Conservation (phyloP, 2,113 vertebrate genomes). For the Symphodus melops region DNA sequence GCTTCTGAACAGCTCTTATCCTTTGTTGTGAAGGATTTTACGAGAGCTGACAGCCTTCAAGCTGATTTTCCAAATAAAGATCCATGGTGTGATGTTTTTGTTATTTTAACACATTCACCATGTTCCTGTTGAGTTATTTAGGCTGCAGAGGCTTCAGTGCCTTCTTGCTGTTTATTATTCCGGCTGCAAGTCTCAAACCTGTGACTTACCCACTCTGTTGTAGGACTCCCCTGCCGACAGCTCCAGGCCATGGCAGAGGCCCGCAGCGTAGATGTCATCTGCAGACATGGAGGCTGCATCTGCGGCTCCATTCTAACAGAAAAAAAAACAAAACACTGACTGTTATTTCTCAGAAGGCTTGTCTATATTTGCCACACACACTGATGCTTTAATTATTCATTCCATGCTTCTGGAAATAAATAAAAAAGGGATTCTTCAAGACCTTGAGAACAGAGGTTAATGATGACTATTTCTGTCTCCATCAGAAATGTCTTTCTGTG, state of each 20-base stretch:
- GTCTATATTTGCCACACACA: neutral
- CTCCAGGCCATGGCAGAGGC: constrained; percentile 83
- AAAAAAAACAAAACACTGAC: constrained; percentile 10
- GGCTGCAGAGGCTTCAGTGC: neutral
- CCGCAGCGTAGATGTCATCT: constrained; percentile 84
- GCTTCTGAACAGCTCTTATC: no score
- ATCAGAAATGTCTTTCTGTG: no score
- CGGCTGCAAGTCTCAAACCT: constrained; percentile 3
- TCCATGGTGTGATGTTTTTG: no score
- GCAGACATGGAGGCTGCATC: constrained; percentile 83
- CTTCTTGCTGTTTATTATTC: neutral
- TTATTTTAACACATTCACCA: neutral
- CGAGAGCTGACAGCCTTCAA: no score
- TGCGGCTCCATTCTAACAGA: constrained; percentile 81
- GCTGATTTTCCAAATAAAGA: no score
- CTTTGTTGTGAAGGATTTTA: no score
- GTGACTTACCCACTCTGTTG: constrained; percentile 78
- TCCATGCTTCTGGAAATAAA: neutral
- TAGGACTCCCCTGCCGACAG: constrained; percentile 84
- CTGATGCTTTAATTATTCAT: neutral
- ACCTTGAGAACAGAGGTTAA: no score
- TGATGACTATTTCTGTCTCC: no score
- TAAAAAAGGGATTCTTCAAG: neutral
- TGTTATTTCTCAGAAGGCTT: neutral
- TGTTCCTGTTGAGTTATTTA: no score